Evolutionary conservation across 2,888 invertebrate genomes (phyloP).

Genomic region (Junonia oenone): DNA sequence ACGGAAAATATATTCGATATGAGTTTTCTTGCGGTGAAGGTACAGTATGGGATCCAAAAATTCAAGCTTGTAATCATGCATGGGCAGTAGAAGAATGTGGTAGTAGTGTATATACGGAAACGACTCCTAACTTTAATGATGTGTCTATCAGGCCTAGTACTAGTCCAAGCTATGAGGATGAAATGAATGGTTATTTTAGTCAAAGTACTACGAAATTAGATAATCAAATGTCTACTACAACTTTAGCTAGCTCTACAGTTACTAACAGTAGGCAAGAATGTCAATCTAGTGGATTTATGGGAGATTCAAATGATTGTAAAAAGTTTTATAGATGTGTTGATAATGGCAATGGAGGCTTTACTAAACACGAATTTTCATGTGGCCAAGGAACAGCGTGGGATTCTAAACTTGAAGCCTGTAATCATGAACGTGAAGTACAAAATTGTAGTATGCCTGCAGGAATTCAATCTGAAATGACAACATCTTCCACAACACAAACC

Average conservation of each 20-base stretch:
- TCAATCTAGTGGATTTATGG: constrained; percentile 26
- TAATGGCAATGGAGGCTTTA: constrained; percentile 58
- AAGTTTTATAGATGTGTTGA: constrained; percentile 75
- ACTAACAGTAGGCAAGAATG: constrained; percentile 12
- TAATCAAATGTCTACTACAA: not conserved
- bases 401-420: constrained; percentile 73
- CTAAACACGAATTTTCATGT: constrained; percentile 76
- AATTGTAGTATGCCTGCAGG: constrained; percentile 20
- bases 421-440: constrained; percentile 72
- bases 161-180: constrained; percentile 10
- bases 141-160: constrained; percentile 20
- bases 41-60: constrained; percentile 80
- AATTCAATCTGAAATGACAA: not conserved
- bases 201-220: not conserved
- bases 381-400: constrained; percentile 82
- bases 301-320: constrained; percentile 25
- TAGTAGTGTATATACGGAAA: constrained; percentile 10
- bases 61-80: constrained; percentile 79
- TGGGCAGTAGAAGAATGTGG: constrained; percentile 57
- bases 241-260: not conserved
- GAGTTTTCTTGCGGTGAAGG: constrained; percentile 80
- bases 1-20: constrained; percentile 66
- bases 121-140: constrained; percentile 19
- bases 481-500: constrained; percentile 9
- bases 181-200: constrained; percentile 22